phyloP scores from a whole-genome alignment of 1,140 invertebrate species.

The Cephus cinctus region DNA sequence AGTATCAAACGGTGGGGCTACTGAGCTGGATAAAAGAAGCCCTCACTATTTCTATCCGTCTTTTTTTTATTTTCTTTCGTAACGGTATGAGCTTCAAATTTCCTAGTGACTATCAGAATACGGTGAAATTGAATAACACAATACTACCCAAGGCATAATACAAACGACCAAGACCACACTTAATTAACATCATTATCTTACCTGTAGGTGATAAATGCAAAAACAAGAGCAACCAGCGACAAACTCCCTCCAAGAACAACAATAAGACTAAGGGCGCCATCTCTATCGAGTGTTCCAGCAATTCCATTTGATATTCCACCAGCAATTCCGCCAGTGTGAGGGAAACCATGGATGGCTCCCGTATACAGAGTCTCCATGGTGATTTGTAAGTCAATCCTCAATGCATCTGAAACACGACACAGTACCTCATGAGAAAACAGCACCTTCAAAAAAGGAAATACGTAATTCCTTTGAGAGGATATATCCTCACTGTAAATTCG shows the following conservation, averaged over 20 bases:
- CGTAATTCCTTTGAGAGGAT: not conserved
- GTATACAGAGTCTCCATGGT: slow-evolving; percentile 56
- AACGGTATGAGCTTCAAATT: too few relatives aligned
- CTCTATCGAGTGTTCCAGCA: slow-evolving; percentile 52
- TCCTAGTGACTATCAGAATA: too few relatives aligned
- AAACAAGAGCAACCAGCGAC: slow-evolving; percentile 67
- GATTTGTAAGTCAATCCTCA: not conserved
- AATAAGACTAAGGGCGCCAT: slow-evolving; percentile 63
- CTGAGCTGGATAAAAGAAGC: too few relatives aligned
- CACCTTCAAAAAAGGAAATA: not conserved
- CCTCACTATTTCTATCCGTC: too few relatives aligned
- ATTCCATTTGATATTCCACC: slow-evolving; percentile 46
- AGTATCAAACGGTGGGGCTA: too few relatives aligned
- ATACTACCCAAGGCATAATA: too few relatives aligned
- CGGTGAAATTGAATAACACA: too few relatives aligned
- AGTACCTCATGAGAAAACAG: too few relatives aligned
- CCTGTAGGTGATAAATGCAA: slow-evolving; percentile 73
- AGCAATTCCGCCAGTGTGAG: slow-evolving; percentile 33
- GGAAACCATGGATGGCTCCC: slow-evolving; percentile 50
- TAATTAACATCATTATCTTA: too few relatives aligned
- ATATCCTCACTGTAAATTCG: not conserved
- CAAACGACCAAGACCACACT: too few relatives aligned
- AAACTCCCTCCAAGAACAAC: slow-evolving; percentile 67
- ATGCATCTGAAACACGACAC: not conserved
- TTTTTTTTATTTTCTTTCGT: too few relatives aligned